A percentile compares a stretch with the other conserved stretches of the same genome.
phyloP scores from a whole-genome alignment of 92 coral and sea anemone species.

The Micromussa lordhowensis region DNA sequence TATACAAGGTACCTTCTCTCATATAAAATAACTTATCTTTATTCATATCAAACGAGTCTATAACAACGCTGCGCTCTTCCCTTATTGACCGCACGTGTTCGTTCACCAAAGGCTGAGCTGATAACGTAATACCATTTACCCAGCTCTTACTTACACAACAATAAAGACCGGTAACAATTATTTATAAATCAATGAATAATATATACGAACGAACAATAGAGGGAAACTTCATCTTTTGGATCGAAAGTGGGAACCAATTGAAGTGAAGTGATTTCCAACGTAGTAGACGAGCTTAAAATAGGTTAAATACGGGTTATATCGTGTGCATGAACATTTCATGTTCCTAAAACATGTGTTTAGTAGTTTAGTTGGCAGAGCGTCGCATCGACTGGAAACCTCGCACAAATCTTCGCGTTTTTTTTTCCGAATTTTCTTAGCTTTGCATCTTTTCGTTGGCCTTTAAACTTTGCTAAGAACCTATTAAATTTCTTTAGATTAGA shows the following conservation, averaged over 20 bases:
- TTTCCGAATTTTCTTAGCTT: neutral
- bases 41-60: neutral
- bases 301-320: neutral
- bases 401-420: neutral
- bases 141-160: neutral
- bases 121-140: neutral
- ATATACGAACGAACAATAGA: neutral
- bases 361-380: neutral
- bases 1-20: neutral
- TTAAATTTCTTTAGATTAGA: neutral
- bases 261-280: neutral
- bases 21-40: neutral
- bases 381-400: neutral
- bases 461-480: no score
- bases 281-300: neutral
- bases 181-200: conserved; percentile 5
- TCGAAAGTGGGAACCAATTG: neutral
- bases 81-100: neutral
- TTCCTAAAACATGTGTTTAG: no score
- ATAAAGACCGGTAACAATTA: neutral
- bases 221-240: neutral
- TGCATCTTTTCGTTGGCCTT: no score
- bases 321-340: neutral
- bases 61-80: neutral
- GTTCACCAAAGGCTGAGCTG: neutral